Evolutionary conservation across 2,797 vertebrate species (phyloP).

Genomic region (Lycodopsis pacificus): DNA sequence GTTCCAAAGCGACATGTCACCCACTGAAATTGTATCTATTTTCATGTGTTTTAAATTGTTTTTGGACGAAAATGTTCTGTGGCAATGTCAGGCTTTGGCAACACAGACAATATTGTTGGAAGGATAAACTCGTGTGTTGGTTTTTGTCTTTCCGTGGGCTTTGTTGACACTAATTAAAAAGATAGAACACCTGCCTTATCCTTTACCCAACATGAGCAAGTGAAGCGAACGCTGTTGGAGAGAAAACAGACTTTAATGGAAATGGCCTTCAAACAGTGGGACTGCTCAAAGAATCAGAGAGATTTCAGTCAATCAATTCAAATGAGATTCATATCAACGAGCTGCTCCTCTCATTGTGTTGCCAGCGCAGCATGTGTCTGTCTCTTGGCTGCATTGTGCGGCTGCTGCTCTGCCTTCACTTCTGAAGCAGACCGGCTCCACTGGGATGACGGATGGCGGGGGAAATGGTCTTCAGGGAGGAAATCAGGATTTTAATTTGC

Average conservation of each 20-base stretch:
- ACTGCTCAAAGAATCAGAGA: slow-evolving; percentile 25
- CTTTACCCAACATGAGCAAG: slow-evolving; percentile 1
- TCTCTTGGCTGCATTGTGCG: slow-evolving; percentile 11
- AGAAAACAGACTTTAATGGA: slow-evolving; percentile 20
- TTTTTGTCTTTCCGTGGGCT: background rate
- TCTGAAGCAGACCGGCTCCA: slow-evolving; percentile 28
- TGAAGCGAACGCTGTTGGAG: background rate
- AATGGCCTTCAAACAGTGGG: slow-evolving; percentile 6
- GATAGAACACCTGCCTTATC: background rate
- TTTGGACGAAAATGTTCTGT: background rate
- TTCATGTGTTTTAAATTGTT: background rate
- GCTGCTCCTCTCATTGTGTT: slow-evolving; percentile 39
- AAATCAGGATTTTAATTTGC: slow-evolving; percentile 22
- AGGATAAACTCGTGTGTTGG: background rate
- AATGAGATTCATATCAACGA: slow-evolving; percentile 50
- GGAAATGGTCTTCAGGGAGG: slow-evolving; percentile 6
- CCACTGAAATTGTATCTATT: background rate
- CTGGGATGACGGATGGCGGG: slow-evolving; percentile 12
- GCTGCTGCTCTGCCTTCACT: slow-evolving; percentile 32
- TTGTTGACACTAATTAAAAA: slow-evolving; percentile 12
- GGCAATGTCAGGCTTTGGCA: background rate
- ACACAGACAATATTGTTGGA: background rate
- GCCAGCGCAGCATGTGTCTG: slow-evolving; percentile 34
- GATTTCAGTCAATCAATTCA: slow-evolving; percentile 48
- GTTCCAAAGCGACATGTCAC: slow-evolving; percentile 1